A percentile compares a stretch with the other conserved stretches of the same genome.
Conservation (phyloP, 2,797 vertebrate genomes). For the Sebastes paucispinis region DNA sequence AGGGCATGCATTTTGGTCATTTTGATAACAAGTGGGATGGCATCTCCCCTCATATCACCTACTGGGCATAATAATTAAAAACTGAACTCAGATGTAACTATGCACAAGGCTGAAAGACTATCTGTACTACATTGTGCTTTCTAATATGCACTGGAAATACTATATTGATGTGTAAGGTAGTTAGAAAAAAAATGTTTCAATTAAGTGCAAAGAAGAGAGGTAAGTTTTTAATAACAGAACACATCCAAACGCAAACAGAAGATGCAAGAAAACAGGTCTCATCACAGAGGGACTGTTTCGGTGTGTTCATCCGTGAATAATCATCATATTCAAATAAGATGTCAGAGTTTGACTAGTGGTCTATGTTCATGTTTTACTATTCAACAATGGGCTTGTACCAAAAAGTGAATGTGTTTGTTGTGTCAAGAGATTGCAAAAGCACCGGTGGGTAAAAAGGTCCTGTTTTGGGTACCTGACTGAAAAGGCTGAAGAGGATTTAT, state of each 20-base stretch:
- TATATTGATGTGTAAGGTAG: not conserved
- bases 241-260: constrained; percentile 64
- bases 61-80: not conserved
- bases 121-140: not conserved
- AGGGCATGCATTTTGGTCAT: too few species aligned
- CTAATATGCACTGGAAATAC: not conserved
- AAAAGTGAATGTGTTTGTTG: constrained; percentile 11
- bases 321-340: constrained; percentile 36
- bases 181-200: not conserved
- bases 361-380: constrained; percentile 1
- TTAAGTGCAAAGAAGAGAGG: constrained; percentile 61
- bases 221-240: constrained; percentile 71
- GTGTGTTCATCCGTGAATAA: constrained; percentile 41
- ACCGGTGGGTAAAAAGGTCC: constrained; percentile 5
- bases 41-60: too few species aligned
- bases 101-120: not conserved
- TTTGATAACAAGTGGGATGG: too few species aligned
- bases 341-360: constrained; percentile 44
- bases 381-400: constrained; percentile 1
- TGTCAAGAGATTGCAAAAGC: constrained; percentile 19
- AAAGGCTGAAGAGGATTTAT: constrained; percentile 13
- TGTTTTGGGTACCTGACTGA: constrained; percentile 18
- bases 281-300: constrained; percentile 50
- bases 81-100: not conserved
- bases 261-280: constrained; percentile 53